These are phyloP conservation scores for Lindbergichthys nudifrons DNA, from an alignment of 2,797 vertebrate genomes.

Conservation along the genomic window DNA sequence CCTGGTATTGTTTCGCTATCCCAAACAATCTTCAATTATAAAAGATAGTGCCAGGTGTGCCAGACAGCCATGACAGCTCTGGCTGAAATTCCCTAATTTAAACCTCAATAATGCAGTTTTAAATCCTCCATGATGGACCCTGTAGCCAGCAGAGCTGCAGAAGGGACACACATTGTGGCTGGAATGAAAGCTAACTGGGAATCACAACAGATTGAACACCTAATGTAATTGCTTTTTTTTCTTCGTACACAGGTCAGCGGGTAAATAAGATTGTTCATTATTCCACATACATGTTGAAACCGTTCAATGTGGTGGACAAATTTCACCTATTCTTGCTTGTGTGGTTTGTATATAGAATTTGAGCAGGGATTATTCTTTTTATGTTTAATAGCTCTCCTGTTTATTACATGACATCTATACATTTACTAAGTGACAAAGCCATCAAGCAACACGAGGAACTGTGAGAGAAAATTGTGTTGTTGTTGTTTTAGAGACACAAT, in stretches of 20 bases:
- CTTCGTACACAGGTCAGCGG: not conserved
- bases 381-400: too few relatives aligned
- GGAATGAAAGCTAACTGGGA: constrained; percentile 9
- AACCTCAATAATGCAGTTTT: constrained; percentile 52
- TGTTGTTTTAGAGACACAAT: not conserved
- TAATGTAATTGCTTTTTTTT: not conserved
- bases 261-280: not conserved
- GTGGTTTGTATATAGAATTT: too few relatives aligned
- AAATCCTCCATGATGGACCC: constrained; percentile 52
- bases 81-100: constrained; percentile 59
- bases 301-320: not conserved
- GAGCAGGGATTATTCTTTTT: not conserved
- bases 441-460: not conserved
- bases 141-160: constrained; percentile 13
- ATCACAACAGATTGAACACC: constrained; percentile 10
- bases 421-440: not conserved
- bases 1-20: constrained; percentile 51
- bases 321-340: too few relatives aligned
- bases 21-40: constrained; percentile 61
- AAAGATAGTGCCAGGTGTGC: constrained; percentile 43
- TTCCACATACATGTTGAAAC: constrained; percentile 9
- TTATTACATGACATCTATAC: too few relatives aligned
- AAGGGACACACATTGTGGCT: not conserved
- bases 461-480: not conserved
- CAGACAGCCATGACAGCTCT: constrained; percentile 43